Evolutionary conservation across 2,888 invertebrate genomes (phyloP), one percentile per base, ranked within the genome.

Genomic region (Andrena bicolor): DNA sequence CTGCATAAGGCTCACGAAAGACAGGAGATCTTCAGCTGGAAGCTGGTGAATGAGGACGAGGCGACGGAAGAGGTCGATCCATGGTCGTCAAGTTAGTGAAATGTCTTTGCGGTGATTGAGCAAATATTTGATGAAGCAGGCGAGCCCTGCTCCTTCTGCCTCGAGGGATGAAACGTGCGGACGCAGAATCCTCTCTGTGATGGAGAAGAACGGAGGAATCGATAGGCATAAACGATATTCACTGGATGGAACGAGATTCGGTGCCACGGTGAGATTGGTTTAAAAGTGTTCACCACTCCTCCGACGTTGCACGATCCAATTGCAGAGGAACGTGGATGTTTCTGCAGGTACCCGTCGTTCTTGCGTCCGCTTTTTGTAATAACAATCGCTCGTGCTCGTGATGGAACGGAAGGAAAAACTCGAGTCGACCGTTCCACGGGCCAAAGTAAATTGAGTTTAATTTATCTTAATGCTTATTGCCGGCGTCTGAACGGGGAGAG

Each of bases 101-200:
- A 93, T 92, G 92, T 93, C 93, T 93, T 92, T 90, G 92, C 91
- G 91, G 93, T 93, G 93, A 93, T 93, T 93, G 93, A 90, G 92
- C 93, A 93, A 94, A 94, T 94, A 93, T 93, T 93, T 93, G 92
- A 91, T 86, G 90, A 91, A 91, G 90, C 87, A 85, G 87, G 89
- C 87, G 91, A 89, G 87, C 87, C 89, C 86, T 75, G 77, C 80
- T 85, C 81, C 81, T 87, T 87, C 75, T 66, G 85, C 86, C 88
- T 78, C 81, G 73, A 81, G 85, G 83, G 85, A 86, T 66, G 82
- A 74, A 80, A 76, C 85, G 82, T 70, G 74, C 69, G 74, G 77
- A 73, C 85, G 61, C 79, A 76, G 78, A 73, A 75, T 84, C 70
- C 80, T 68, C 70, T 68, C 74, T 20, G 48, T 10, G 75, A 78